A percentile compares a stretch with the other conserved stretches of the same genome.
Conservation (phyloP, 2,113 vertebrate genomes). For the Mastomys natalensis region DNA sequence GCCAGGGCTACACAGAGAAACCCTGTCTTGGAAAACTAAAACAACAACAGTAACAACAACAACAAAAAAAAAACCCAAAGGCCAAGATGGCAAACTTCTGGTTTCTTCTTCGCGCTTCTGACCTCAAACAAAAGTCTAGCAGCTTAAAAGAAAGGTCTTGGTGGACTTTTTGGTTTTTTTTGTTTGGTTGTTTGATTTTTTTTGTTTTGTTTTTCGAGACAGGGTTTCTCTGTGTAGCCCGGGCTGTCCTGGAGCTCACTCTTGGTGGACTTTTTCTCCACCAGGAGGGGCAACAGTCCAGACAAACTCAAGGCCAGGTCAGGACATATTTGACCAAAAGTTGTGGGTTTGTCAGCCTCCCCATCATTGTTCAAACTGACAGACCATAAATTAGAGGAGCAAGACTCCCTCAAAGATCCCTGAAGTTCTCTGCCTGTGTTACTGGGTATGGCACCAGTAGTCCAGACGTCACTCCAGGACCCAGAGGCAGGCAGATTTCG, state of each 20-base stretch:
- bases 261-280: background rate
- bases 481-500: background rate
- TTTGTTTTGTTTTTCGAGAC: too few species aligned
- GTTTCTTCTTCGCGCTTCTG: background rate
- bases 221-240: too few species aligned
- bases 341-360: background rate
- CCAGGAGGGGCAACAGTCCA: background rate
- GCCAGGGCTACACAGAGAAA: background rate
- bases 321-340: background rate
- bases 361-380: background rate
- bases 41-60: too few species aligned
- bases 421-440: background rate
- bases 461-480: background rate
- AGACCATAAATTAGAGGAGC: background rate
- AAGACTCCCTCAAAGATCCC: background rate
- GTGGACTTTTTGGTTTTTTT: background rate
- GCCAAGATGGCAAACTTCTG: background rate
- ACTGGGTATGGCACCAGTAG: background rate
- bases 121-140: background rate
- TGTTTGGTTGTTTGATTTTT: too few species aligned
- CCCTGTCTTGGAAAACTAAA: background rate
- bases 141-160: background rate
- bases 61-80: background rate
- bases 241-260: too few species aligned
- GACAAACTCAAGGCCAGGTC: background rate